Percentiles rank a stretch among this genome's conserved stretches.
Evolutionary conservation across 2,888 invertebrate species (phyloP).

Genomic region (Actias luna): DNA sequence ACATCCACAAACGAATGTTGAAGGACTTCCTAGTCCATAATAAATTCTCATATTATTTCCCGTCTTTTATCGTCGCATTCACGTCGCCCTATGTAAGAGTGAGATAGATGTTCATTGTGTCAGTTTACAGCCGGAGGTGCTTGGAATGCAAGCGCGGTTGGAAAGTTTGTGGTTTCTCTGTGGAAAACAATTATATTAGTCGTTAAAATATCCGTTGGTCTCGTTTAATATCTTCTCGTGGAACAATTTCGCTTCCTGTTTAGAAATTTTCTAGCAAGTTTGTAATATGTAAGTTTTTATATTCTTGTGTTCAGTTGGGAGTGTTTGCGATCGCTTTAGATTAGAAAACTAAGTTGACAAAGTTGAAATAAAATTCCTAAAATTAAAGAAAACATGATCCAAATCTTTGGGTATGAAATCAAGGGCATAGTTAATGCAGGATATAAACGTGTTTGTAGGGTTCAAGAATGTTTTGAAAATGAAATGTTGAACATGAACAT

Average conservation of each 20-base stretch:
- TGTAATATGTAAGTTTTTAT: not conserved
- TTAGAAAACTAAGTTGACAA: not conserved
- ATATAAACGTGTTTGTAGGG: conserved; percentile 5
- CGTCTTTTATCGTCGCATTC: conserved; percentile 20
- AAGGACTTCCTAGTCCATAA: conserved; percentile 41
- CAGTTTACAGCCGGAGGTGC: conserved; percentile 18
- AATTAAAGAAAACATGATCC: no score
- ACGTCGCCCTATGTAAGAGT: not conserved
- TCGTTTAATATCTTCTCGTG: conserved; percentile 9
- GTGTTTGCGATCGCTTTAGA: not conserved
- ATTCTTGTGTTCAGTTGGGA: not conserved
- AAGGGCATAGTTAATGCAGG: no score
- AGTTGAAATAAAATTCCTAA: no score
- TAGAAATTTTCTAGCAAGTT: not conserved
- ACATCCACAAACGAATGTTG: conserved; percentile 47
- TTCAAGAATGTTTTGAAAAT: conserved; percentile 4
- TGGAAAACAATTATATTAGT: conserved; percentile 23
- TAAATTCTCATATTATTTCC: conserved; percentile 18
- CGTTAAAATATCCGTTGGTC: conserved; percentile 10
- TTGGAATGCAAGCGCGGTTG: conserved; percentile 34
- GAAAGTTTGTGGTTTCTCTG: conserved; percentile 30
- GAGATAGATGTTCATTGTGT: conserved; percentile 5
- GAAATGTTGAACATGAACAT: conserved; percentile 12
- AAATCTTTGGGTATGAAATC: not conserved
- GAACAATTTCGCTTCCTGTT: conserved; percentile 7